Evolutionary conservation across 2,113 vertebrate species (phyloP).

Genomic region (Forbesichthys agassizii): DNA sequence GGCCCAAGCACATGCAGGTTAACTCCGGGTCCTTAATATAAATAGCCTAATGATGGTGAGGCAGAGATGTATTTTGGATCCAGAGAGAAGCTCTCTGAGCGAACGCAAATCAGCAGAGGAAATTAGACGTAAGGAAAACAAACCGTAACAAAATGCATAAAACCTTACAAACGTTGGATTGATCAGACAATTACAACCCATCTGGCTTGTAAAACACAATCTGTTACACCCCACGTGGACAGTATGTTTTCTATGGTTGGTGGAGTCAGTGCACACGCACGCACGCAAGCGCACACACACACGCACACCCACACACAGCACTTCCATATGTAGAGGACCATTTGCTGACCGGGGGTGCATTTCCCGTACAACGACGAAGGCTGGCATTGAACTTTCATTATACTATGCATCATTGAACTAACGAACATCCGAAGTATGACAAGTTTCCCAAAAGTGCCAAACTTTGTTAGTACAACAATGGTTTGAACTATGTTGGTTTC

Average conservation of each 20-base stretch:
- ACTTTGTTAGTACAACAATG: no score
- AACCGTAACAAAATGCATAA: conserved; percentile 93
- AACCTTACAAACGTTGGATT: conserved; percentile 95
- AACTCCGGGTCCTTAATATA: conserved; percentile 36
- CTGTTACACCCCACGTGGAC: conserved; percentile 80
- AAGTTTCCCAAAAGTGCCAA: no score
- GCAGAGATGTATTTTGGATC: conserved; percentile 56
- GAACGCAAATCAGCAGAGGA: conserved; percentile 74
- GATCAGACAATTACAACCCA: conserved; percentile 96
- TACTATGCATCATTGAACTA: no score
- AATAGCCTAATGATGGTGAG: conserved; percentile 33
- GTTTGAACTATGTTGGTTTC: no score
- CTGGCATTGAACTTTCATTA: no score
- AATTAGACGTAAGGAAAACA: conserved; percentile 88
- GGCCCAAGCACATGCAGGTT: conserved; percentile 34
- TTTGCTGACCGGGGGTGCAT: conserved; percentile 13
- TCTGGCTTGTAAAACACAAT: conserved; percentile 99
- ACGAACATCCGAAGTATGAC: no score
- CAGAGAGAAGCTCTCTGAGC: conserved; percentile 68
- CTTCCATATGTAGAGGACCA: conserved; percentile 30
- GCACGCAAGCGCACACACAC: not conserved
- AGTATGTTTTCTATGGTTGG: conserved; percentile 44
- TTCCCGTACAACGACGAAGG: no score
- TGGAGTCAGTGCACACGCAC: conserved; percentile 10
- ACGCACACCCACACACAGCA: conserved; percentile 3